Base-by-base conservation (phyloP, 2,797 vertebrate species). In the Anguilla megastoma region DNA sequence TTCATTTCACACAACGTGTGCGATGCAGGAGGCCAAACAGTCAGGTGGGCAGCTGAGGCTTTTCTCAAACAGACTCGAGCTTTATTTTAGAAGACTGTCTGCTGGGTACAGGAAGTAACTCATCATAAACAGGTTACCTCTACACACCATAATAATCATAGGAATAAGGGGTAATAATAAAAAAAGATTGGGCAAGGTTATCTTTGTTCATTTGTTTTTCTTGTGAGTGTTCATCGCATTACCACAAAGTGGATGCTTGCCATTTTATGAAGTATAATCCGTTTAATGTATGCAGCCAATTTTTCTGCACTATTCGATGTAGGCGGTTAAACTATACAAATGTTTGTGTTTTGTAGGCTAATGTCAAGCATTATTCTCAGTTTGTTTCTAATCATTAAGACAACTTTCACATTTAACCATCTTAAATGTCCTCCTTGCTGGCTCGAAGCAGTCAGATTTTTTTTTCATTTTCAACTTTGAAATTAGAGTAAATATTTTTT, bases 201-300 rank as follows among this genome's bases (percentile, higher is more conserved):
- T 24, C 60, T 24, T n/a, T 63, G 60, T 66, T 63, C 24, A 4
- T 63, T 5, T 1, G 63, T 66, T 21, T 18, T 66, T 66, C 60
- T 1, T 8, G 54, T 10, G 3, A 7, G 60, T 66, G 21, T 66
- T 66, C 63, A n/a, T 66, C 24, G n/a, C 60, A n/a, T 66, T 8
- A n/a, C 3, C 60, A 24, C 5, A 24, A 27, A 7, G n/a, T 69
- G n/a, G 63, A 33, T 33, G 69, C 69, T 10, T 33, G 16, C 8
- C 74, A 79, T 79, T 82, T n/a, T 50, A 48, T 82, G 41, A 80
- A 48, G 24, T 82, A 82, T 10, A 82, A n/a, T 41, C 6, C n/a
- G 79, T 48, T 45, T 7, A 45, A 3, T 48, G 41, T 48, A 21
- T 80, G 18, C 36, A 48, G 76, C 18, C 76, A 21, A 80, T 45